Conservation (phyloP, 2,888 invertebrate genomes). For the Gymnosoma rotundatum region DNA sequence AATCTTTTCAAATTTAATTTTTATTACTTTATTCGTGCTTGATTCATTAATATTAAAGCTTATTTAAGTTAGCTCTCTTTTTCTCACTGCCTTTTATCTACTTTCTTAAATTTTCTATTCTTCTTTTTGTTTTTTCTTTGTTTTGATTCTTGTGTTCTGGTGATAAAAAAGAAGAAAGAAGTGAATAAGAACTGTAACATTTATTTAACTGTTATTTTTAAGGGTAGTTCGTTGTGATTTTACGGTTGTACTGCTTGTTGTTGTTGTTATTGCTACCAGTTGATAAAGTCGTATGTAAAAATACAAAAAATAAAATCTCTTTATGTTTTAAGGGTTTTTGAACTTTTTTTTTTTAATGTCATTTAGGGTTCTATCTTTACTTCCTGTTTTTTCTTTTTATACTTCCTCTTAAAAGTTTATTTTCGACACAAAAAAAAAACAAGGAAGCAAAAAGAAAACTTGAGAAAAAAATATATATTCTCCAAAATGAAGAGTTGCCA, state of each 20-base stretch:
- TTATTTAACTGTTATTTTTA: conserved; percentile 19
- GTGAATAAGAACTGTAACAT: not conserved
- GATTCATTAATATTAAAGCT: no score
- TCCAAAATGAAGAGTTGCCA: no score
- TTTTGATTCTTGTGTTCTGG: conserved; percentile 44
- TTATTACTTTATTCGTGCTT: no score
- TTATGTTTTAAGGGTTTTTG: conserved; percentile 53
- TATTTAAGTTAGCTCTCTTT: no score
- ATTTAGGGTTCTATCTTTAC: conserved; percentile 3
- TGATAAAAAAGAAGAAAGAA: not conserved
- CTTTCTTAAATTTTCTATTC: not conserved
- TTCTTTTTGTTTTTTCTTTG: conserved; percentile 14
- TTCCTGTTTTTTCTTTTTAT: conserved; percentile 25
- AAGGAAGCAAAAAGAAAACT: no score
- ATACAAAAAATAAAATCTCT: conserved; percentile 38
- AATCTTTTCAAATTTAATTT: no score
- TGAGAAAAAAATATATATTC: no score
- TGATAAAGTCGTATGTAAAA: not conserved
- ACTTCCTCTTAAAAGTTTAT: not conserved
- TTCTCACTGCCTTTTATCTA: no score
- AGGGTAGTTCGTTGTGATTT: conserved; percentile 45
- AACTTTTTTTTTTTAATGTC: conserved; percentile 48
- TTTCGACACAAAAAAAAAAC: not conserved
- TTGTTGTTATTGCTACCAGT: conserved; percentile 1
- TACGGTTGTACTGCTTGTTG: not conserved